phyloP scores from a whole-genome alignment of 2,113 vertebrate species.

The Conger conger region DNA sequence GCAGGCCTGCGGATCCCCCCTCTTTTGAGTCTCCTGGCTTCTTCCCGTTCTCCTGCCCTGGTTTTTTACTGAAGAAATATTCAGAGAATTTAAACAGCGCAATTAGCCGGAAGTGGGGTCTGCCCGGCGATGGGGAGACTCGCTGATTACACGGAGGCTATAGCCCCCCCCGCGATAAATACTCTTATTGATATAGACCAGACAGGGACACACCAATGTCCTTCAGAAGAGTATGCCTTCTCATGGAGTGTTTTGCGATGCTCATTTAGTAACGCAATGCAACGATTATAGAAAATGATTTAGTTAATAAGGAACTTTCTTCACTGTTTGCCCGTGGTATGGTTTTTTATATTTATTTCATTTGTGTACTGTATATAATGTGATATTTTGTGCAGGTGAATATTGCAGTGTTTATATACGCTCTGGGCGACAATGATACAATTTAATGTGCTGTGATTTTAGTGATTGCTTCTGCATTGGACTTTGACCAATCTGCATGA shows the following conservation, averaged over 20 bases:
- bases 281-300: too few relatives aligned
- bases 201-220: background rate
- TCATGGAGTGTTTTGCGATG: background rate
- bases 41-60: slow-evolving; percentile 25
- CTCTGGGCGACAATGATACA: too few relatives aligned
- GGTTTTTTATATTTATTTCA: too few relatives aligned
- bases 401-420: too few relatives aligned
- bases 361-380: too few relatives aligned
- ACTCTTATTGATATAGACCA: background rate
- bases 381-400: too few relatives aligned
- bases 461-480: too few relatives aligned
- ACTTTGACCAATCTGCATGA: too few relatives aligned
- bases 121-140: background rate
- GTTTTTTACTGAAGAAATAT: slow-evolving; percentile 22
- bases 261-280: background rate
- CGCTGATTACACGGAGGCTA: slow-evolving; percentile 9
- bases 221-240: background rate
- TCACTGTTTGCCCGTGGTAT: too few relatives aligned
- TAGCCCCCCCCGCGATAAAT: background rate
- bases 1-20: slow-evolving; percentile 21
- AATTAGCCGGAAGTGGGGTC: slow-evolving; percentile 13
- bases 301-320: too few relatives aligned
- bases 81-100: slow-evolving; percentile 24
- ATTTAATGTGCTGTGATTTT: too few relatives aligned
- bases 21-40: slow-evolving; percentile 23